Evolutionary conservation across 2,888 invertebrate genomes (phyloP).

Genomic region (Stenodema calcarata): DNA sequence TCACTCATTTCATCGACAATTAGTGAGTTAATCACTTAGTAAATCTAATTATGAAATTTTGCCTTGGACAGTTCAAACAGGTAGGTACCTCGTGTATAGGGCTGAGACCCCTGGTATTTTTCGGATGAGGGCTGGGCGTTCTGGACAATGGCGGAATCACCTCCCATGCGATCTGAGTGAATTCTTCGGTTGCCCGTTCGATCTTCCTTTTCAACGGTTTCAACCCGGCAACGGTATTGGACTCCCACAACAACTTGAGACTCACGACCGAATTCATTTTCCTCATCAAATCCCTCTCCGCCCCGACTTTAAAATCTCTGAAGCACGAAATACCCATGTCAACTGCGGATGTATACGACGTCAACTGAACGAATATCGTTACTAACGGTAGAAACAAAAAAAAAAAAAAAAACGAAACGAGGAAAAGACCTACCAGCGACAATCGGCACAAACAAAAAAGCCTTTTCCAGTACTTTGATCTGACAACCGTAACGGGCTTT

Average conservation of each 20-base stretch:
- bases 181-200: constrained; percentile 28
- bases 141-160: constrained; percentile 41
- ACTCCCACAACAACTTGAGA: constrained; percentile 19
- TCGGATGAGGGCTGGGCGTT: background rate
- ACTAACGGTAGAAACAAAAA: too few relatives aligned
- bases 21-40: background rate
- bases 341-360: background rate
- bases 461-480: background rate
- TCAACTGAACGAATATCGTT: background rate
- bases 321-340: constrained; percentile 34
- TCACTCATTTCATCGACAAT: background rate
- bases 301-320: constrained; percentile 8
- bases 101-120: background rate
- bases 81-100: background rate
- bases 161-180: constrained; percentile 45
- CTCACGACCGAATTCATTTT: constrained; percentile 6
- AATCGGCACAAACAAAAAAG: background rate
- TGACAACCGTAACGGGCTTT: background rate
- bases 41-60: background rate
- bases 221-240: constrained; percentile 16
- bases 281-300: background rate
- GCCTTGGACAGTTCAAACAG: too few relatives aligned
- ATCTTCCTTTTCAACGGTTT: constrained; percentile 11
- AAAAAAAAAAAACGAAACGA: too few relatives aligned
- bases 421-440: too few relatives aligned